Base-by-base conservation (phyloP, 2,797 vertebrate genomes). In the Danio aesculapii region DNA sequence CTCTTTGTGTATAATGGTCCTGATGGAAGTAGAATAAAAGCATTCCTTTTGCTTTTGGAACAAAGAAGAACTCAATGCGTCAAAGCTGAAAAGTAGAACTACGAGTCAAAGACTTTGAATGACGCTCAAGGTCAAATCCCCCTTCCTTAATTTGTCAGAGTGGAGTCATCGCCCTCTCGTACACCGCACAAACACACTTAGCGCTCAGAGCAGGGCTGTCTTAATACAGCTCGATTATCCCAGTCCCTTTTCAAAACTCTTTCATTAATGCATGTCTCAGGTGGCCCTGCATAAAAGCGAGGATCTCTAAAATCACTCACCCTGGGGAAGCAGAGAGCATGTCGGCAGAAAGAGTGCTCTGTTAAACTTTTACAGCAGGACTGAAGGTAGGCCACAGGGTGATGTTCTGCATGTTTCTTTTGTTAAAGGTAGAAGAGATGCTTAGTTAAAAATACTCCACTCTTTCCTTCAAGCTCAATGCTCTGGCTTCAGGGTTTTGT, bases 211-310 rank as follows among this genome's bases (percentile, higher is more conserved):
- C 70, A 71, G 53, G 41, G 8, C 19, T 44, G 17, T 39, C 63
- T 66, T 52, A 69, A 81, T 74, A 44, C 64, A 79, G 49, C 58
- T 39, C 47, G 13, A 57, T 81, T 83, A 70, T 53, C 63, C 70
- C 41, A 17, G 43, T 17, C 58, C 41, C 46, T 57, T 74, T 77
- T 71, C 16, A 44, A 72, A 55, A 30, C 66, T 74, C 43, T 58
- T 73, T 81, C 11, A 63, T 59, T 57, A 80, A 83, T 80, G 53
- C 55, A 73, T 83, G 44, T 76, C 78, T 73, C 44, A 57, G 8
- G 14, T 77, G 49, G n/a, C 19, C 47, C 41, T 71, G 53, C 55
- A 81, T 58, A 49, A 76, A 49, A 55, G 43, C 19, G 6, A 41
- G 43, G 19, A 57, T 55, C 39, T 70, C 30, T 81, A 19, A 74